Base-by-base conservation (phyloP, 2,113 vertebrate species). In the Cyprinodon variegatus region DNA sequence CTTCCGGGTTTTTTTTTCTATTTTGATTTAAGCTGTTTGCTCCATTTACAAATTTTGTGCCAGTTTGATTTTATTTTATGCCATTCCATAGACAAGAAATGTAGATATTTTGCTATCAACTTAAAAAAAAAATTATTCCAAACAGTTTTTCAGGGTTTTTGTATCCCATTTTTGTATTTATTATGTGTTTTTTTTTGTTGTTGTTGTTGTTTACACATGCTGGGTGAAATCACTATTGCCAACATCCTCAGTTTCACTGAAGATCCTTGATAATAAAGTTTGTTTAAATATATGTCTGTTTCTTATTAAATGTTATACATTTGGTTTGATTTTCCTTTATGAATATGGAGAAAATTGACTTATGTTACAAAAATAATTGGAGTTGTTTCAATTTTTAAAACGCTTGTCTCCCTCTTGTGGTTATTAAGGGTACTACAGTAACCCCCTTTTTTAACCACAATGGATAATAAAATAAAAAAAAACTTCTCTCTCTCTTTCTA, bases 361-460 rank as follows among this genome's bases (percentile, higher is more conserved):
- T 4, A 7, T 57, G 20, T 9, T 6, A 6, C 50, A 20, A 8
- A 57, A 57, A 41, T 41, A 41, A 41, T 41, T 4, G 15, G 22
- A 14, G 17, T 22, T 14, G 41, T 4, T 7, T 29, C 3, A 9
- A 3, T 57, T 41, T 1, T 17, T n/a, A n/a, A 20, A n/a, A 9
- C 50, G n/a, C 1, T 3, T 82, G 20, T 22, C 74, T 1, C 74
- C 6, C 78, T 63, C 86, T 74, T 45, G 79, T 83, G 85, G 81
- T 39, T 2, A 29, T 11, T 0, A 40, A 4, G 4, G 45, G 62
- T 74, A 4, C n/a, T 86, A 68, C 67, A 22, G 1, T 29, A 29
- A 29, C 1, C 29, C 29, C 1, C 29, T 29, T 29, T 29, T 29
- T 29, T 29, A 29, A 29, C n/a, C n/a, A 29, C 29, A 29, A 29